A percentile compares a stretch with the other conserved stretches of the same genome.
Evolutionary conservation across 64 coral and sea anemone species (phyloP).

Genomic region (Hydrozoanthus tunicans): DNA sequence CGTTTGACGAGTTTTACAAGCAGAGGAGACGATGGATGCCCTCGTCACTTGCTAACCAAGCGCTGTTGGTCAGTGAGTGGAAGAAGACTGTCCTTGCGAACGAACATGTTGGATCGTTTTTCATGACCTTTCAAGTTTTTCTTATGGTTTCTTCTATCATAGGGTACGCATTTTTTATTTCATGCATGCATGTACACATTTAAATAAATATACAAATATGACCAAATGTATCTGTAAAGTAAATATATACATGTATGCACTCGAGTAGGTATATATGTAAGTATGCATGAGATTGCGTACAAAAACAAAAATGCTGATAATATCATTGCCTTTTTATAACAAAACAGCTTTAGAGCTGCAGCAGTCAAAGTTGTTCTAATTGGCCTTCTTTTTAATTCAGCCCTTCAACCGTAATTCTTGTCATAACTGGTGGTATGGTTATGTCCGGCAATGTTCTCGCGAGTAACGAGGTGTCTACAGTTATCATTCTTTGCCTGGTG

Average conservation of each 20-base stretch:
- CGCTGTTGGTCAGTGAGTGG: slow-evolving; percentile 79
- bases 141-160: slow-evolving; percentile 78
- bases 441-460: slow-evolving; percentile 34
- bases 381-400: slow-evolving; percentile 52
- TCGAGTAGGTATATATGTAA: too few species aligned
- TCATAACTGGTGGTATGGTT: slow-evolving; percentile 70
- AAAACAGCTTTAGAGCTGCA: too few species aligned
- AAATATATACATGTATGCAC: too few species aligned
- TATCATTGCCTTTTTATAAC: too few species aligned
- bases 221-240: too few species aligned
- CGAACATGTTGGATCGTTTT: slow-evolving; percentile 69
- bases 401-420: slow-evolving; percentile 88
- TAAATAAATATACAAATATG: too few species aligned
- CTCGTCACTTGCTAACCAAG: slow-evolving; percentile 85
- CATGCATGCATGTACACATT: too few species aligned
- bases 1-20: slow-evolving; percentile 94
- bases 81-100: slow-evolving; percentile 50
- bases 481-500: slow-evolving; percentile 51
- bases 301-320: too few species aligned
- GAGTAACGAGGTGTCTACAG: neutral
- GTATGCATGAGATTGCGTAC: too few species aligned
- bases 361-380: neutral
- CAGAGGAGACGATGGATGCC: slow-evolving; percentile 96
- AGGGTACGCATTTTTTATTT: slow-evolving; percentile 49
- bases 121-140: slow-evolving; percentile 75